phyloP scores from a whole-genome alignment of 2,888 invertebrate genomes.

The Polymixis lichenea region DNA sequence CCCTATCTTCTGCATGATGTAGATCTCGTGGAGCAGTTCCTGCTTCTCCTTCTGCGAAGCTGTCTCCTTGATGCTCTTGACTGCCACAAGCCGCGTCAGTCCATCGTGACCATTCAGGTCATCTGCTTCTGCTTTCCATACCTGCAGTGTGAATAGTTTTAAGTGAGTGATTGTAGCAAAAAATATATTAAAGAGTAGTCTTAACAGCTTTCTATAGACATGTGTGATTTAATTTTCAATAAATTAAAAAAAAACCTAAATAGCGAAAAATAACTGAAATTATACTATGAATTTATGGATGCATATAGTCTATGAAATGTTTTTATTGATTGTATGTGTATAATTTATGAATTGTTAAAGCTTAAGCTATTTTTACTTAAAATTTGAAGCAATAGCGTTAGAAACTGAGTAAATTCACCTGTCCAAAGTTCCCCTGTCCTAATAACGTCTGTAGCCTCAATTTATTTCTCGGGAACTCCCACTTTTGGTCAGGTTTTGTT shows the following conservation, averaged over 20 bases:
- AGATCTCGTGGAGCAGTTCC: constrained; percentile 93
- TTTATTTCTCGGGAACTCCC: constrained; percentile 95
- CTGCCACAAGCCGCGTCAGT: constrained; percentile 95
- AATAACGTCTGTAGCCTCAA: constrained; percentile 94
- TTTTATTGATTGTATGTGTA: no score
- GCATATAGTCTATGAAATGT: no score
- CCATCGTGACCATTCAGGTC: constrained; percentile 94
- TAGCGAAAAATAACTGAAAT: not conserved
- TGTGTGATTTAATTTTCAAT: not conserved
- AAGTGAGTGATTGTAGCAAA: not conserved
- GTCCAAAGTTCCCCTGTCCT: constrained; percentile 96
- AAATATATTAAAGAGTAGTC: not conserved
- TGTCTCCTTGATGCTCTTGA: constrained; percentile 95
- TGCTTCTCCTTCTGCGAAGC: constrained; percentile 95
- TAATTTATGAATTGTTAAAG: not conserved
- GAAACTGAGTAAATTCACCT: constrained; percentile 77
- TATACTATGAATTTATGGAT: not conserved
- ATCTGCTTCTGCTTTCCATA: constrained; percentile 96
- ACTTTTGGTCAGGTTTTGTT: constrained; percentile 91
- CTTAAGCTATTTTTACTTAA: not conserved
- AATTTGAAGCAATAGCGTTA: not conserved
- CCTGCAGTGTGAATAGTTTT: constrained; percentile 81
- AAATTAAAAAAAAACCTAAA: not conserved
- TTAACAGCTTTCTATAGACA: no score
- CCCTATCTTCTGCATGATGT: constrained; percentile 95